Conservation (phyloP, 1,140 invertebrate genomes). For the Drosophila eugracilis region DNA sequence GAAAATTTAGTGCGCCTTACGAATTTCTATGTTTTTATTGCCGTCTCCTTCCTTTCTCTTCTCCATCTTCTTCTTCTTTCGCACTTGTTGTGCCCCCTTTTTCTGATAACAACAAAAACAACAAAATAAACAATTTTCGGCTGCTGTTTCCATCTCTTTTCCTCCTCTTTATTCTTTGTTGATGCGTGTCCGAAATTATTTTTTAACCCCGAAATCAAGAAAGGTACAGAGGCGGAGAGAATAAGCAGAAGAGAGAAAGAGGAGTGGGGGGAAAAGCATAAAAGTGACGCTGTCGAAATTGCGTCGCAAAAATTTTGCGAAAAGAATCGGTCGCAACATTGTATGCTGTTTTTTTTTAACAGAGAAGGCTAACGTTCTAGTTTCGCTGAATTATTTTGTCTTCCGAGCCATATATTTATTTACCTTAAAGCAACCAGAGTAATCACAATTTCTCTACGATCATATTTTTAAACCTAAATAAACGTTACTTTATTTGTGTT, state of each 20-base stretch:
- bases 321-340: constrained; percentile 34
- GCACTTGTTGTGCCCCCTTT: constrained; percentile 72
- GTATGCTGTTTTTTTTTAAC: constrained; percentile 31
- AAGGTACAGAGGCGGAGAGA: constrained; percentile 3
- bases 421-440: background rate
- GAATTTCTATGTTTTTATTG: constrained; percentile 79
- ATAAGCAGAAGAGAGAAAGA: background rate
- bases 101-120: constrained; percentile 21
- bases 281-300: constrained; percentile 65
- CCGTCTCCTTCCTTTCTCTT: constrained; percentile 38
- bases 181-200: constrained; percentile 19
- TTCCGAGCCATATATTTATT: too few relatives aligned
- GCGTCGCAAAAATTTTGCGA: constrained; percentile 68
- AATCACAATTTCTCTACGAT: background rate
- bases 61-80: constrained; percentile 38
- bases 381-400: too few relatives aligned
- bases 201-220: constrained; percentile 28
- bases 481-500: background rate
- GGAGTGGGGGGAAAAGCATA: constrained; percentile 42
- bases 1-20: constrained; percentile 71
- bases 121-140: constrained; percentile 38
- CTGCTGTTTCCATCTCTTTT: background rate
- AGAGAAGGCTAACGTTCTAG: too few relatives aligned
- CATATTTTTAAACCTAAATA: too few relatives aligned
- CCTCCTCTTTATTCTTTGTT: constrained; percentile 9